Base-by-base conservation (phyloP, 2,113 vertebrate species). In the Tapirus terrestris region DNA sequence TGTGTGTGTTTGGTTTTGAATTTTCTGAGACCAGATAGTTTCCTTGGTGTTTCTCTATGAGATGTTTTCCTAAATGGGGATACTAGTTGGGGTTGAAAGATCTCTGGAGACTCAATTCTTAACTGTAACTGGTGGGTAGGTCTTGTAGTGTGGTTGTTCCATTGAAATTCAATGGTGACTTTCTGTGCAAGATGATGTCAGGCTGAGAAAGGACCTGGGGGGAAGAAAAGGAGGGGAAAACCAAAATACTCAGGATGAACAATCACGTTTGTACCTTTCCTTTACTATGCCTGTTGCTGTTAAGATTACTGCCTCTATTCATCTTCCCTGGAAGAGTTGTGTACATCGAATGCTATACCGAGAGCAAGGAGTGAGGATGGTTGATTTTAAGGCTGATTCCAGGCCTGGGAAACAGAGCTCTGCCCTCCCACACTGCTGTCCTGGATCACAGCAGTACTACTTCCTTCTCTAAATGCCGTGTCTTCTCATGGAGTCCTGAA, bases 81-180 rank as follows among this genome's bases (percentile, higher is more conserved):
- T 61, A 25, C 72, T 97, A 29, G 96, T 45, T 86, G 27, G 14
- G 29, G 25, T 67, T 86, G 85, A 70, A 96, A 91, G 67, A 75
- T 91, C 56, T 89, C 91, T 61, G 48, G 33, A 86, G 63, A 89
- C 33, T 89, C 60, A 70, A 27, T 94, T 95, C 63, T 85, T 87
- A 67, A 77, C 21, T 70, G 5, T 70, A 61, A 27, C 81, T 92
- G 65, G 17, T 82, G 39, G 39, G 96, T 87, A 83, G 53, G 43
- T 93, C 76, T 76, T 92, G 1, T 11, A 89, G 27, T 61, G 90
- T 39, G 67, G 56, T 63, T 87, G 23, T 87, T 75, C 58, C 17
- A 10, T 31, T 84, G 29, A 60, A 88, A 88, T 77, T 87, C n/a
- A 83, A 21, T 0, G 16, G 43, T 77, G 43, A 75, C 70, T 87